These are phyloP conservation scores for Cataglyphis hispanica DNA, from an alignment of 1,140 invertebrate genomes.

Conservation along the genomic window DNA sequence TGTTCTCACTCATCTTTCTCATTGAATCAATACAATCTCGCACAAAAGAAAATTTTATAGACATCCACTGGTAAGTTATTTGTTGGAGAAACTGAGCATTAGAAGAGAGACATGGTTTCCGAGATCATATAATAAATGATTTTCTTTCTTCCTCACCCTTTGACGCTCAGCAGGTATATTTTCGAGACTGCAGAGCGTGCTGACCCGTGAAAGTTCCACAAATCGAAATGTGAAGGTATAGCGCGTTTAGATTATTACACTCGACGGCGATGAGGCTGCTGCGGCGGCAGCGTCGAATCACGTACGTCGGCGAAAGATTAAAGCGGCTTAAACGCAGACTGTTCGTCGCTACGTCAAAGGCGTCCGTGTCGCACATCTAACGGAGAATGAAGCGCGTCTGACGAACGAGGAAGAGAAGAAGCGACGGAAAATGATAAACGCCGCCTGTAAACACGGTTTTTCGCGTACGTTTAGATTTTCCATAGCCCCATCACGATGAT, in stretches of 20 bases:
- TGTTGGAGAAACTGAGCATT: slow-evolving; percentile 13
- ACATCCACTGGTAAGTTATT: slow-evolving; percentile 27
- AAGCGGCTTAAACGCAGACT: slow-evolving; percentile 42
- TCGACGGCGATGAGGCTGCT: slow-evolving; percentile 21
- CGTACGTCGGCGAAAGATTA: slow-evolving; percentile 60
- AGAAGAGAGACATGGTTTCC: not conserved
- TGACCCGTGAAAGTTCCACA: slow-evolving; percentile 9
- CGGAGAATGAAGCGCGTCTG: slow-evolving; percentile 1
- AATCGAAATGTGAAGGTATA: slow-evolving; percentile 47
- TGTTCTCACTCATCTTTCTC: not conserved
- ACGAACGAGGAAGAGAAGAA: slow-evolving; percentile 32
- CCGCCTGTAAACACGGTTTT: not conserved
- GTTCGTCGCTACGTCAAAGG: slow-evolving; percentile 30
- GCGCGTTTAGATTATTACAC: slow-evolving; percentile 51
- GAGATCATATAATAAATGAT: slow-evolving; percentile 17
- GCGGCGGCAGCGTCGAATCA: slow-evolving; percentile 37
- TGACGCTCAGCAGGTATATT: not conserved
- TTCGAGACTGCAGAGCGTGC: not conserved
- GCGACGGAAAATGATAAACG: slow-evolving; percentile 43
- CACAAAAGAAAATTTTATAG: slow-evolving; percentile 28
- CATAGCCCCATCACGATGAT: slow-evolving; percentile 11
- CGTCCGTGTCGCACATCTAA: not conserved
- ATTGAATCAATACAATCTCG: slow-evolving; percentile 12
- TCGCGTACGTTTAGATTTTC: slow-evolving; percentile 32
- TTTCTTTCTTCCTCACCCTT: slow-evolving; percentile 14